phyloP scores from a whole-genome alignment of 2,113 vertebrate species.

The Quiscalus mexicanus region DNA sequence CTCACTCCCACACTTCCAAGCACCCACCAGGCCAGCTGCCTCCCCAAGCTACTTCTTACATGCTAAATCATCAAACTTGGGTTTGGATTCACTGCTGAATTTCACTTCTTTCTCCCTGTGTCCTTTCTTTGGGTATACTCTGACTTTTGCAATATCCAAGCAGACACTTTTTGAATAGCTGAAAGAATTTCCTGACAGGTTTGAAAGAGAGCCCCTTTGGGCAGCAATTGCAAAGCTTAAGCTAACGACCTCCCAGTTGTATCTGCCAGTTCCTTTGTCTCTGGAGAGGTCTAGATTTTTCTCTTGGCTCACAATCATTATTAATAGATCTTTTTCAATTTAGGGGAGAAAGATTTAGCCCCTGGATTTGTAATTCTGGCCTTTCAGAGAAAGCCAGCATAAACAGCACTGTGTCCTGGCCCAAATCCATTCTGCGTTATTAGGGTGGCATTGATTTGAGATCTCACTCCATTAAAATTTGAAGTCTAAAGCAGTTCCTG shows the following conservation, averaged over 20 bases:
- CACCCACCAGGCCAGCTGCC: not conserved
- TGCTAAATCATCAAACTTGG: not conserved
- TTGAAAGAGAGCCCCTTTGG: constrained; percentile 7
- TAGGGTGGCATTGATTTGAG: constrained; percentile 48
- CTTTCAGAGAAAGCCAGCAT: constrained; percentile 19
- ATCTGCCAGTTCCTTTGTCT: not conserved
- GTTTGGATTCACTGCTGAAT: not conserved
- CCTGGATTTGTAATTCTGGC: constrained; percentile 7
- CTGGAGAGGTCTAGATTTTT: constrained; percentile 22
- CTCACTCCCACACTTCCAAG: not conserved
- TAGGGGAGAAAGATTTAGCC: constrained; percentile 4
- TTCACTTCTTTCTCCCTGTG: not conserved
- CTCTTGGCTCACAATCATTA: constrained; percentile 27
- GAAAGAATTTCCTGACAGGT: constrained; percentile 9
- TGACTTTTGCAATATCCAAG: not conserved
- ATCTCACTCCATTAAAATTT: constrained; percentile 55
- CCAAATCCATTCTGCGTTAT: constrained; percentile 30
- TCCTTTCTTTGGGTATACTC: not conserved
- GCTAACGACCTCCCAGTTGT: constrained; percentile 10
- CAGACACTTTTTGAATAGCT: not conserved
- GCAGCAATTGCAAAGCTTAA: constrained; percentile 5
- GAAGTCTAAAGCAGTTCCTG: constrained; percentile 46
- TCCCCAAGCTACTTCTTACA: not conserved
- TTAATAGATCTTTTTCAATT: constrained; percentile 41
- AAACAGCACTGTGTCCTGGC: constrained; percentile 31